A percentile compares a stretch with the other conserved stretches of the same genome.
Conservation (phyloP, 2,797 vertebrate species). For the Chromis chromis region DNA sequence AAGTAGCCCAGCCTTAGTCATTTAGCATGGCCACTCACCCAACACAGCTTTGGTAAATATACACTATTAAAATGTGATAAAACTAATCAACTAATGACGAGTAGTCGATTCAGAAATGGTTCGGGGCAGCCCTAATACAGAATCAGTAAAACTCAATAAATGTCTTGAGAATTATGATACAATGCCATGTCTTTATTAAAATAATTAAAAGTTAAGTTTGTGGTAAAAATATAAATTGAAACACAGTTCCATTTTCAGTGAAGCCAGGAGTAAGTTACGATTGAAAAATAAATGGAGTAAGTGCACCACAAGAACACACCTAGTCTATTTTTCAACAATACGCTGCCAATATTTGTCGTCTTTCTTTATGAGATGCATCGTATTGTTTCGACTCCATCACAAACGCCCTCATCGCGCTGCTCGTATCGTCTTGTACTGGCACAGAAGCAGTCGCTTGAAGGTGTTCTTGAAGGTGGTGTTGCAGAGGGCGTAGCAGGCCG, state of each 20-base stretch:
- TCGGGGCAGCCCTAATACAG: background rate
- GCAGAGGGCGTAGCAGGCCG: conserved; percentile 97
- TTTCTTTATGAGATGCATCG: conserved; percentile 17
- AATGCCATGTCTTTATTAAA: conserved; percentile 15
- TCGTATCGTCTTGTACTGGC: conserved; percentile 96
- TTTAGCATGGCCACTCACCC: no score
- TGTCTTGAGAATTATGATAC: conserved; percentile 1
- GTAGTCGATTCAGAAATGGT: no score
- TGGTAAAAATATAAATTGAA: conserved; percentile 18
- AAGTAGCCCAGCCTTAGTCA: no score
- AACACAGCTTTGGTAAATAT: no score
- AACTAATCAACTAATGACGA: no score
- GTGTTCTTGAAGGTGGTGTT: conserved; percentile 98
- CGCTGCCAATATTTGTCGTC: conserved; percentile 2
- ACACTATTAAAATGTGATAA: no score
- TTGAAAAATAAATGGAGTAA: conserved; percentile 27
- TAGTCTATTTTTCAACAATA: conserved; percentile 21
- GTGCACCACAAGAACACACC: conserved; percentile 18
- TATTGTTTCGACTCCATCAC: conserved; percentile 18
- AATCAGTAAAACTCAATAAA: background rate
- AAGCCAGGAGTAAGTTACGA: background rate
- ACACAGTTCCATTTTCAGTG: background rate
- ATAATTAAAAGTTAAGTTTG: conserved; percentile 3
- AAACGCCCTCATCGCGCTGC: conserved; percentile 55
- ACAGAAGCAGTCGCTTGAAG: conserved; percentile 95